A percentile compares a stretch with the other conserved stretches of the same genome.
Conservation (phyloP, 35 echinoderm and acorn worm genomes). For the Heliocidaris tuberculata region DNA sequence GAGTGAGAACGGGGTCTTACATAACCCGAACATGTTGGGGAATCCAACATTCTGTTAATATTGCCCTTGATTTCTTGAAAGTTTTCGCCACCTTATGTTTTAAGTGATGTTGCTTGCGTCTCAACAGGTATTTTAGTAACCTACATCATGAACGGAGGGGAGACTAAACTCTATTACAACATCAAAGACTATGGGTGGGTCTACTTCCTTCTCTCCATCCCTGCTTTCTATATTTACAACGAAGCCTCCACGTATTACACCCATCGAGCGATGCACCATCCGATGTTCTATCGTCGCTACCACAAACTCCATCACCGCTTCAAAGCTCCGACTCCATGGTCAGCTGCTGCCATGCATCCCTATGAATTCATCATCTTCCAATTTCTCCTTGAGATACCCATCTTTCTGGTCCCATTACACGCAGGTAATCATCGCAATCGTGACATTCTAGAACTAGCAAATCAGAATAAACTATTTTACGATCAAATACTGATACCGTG, state of each 20-base stretch:
- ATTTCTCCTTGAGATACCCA: neutral
- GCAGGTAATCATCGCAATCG: neutral
- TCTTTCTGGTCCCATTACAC: neutral
- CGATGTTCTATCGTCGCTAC: neutral
- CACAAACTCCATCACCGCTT: neutral
- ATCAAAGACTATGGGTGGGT: neutral
- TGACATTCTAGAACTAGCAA: neutral
- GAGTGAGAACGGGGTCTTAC: too few relatives aligned
- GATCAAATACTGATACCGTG: neutral
- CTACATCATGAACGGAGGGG: neutral
- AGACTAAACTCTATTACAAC: neutral
- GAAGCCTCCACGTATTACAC: neutral
- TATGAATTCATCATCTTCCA: neutral
- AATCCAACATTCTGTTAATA: too few relatives aligned
- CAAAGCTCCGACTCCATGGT: neutral
- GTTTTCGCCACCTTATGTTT: too few relatives aligned
- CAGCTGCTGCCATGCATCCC: neutral
- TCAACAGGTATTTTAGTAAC: neutral
- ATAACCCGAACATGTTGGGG: too few relatives aligned
- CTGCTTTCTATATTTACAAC: neutral
- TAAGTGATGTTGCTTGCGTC: neutral
- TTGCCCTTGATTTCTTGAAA: too few relatives aligned
- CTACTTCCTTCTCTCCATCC: neutral
- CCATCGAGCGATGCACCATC: neutral
- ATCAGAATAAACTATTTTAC: neutral